phyloP scores from a whole-genome alignment of 2,888 invertebrate genomes.

The Fabriciana adippe region DNA sequence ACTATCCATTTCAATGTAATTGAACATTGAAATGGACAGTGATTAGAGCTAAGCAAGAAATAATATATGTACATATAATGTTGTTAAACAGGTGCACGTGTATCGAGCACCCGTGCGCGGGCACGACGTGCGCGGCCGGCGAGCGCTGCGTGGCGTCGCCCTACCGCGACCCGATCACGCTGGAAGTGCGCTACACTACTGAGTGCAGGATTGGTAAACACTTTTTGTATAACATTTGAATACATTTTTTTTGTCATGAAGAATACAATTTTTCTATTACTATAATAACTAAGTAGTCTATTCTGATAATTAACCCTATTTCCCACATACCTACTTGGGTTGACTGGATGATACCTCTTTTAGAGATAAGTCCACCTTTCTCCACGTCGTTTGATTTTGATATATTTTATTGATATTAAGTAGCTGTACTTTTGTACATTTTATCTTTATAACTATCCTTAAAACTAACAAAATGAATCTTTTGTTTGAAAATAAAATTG shows the following conservation, averaged over 20 bases:
- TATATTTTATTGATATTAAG: no score
- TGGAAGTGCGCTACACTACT: constrained; percentile 73
- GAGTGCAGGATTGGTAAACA: constrained; percentile 84
- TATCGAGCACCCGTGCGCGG: constrained; percentile 86
- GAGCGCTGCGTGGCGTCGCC: constrained; percentile 87
- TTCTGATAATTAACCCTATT: background rate
- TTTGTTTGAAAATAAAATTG: no score
- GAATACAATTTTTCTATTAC: no score
- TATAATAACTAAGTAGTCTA: no score
- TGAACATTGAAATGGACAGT: background rate
- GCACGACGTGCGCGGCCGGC: constrained; percentile 82
- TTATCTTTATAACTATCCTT: no score
- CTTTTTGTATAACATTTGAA: background rate
- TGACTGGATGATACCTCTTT: no score
- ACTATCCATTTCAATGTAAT: no score
- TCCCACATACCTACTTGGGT: background rate
- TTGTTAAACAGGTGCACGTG: constrained; percentile 58
- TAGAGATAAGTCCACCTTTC: no score
- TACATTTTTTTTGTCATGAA: background rate
- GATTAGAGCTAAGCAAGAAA: background rate
- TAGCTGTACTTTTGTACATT: no score
- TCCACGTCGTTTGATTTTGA: no score
- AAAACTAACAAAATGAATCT: no score
- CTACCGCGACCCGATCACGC: constrained; percentile 59
- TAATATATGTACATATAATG: background rate